A percentile compares a stretch with the other conserved stretches of the same genome.
Evolutionary conservation across 2,888 invertebrate genomes (phyloP).

Genomic region (Nysson spinosus): DNA sequence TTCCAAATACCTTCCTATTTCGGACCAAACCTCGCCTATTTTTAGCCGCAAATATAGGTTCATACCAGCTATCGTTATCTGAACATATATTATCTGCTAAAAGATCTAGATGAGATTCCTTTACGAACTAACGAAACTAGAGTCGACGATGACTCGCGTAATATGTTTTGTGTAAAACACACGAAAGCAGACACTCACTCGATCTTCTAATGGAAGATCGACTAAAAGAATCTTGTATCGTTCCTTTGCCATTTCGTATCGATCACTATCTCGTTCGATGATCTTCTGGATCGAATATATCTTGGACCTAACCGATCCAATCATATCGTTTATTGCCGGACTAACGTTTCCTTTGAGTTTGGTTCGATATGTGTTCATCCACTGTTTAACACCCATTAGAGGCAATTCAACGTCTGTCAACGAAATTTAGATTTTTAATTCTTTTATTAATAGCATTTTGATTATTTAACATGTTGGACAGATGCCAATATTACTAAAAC

Average conservation of each 20-base stretch:
- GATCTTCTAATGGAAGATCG: slow-evolving; percentile 69
- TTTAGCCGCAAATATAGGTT: slow-evolving; percentile 77
- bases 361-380: slow-evolving; percentile 64
- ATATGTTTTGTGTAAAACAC: no score
- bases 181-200: slow-evolving; percentile 68
- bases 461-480: no score
- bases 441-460: not conserved
- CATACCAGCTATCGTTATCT: slow-evolving; percentile 76
- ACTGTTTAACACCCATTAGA: slow-evolving; percentile 76
- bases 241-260: slow-evolving; percentile 70
- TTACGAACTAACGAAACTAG: not conserved
- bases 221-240: slow-evolving; percentile 73
- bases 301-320: slow-evolving; percentile 77
- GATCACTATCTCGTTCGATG: slow-evolving; percentile 69
- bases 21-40: slow-evolving; percentile 77
- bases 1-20: slow-evolving; percentile 73
- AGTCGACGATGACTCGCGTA: no score
- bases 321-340: slow-evolving; percentile 74
- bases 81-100: slow-evolving; percentile 10
- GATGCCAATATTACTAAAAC: no score
- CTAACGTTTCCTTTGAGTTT: slow-evolving; percentile 61
- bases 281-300: slow-evolving; percentile 77
- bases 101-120: no score
- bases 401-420: slow-evolving; percentile 64
- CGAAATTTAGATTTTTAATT: not conserved